Base-by-base conservation (phyloP, 2,888 invertebrate species). In the Parthenolecanium corni region DNA sequence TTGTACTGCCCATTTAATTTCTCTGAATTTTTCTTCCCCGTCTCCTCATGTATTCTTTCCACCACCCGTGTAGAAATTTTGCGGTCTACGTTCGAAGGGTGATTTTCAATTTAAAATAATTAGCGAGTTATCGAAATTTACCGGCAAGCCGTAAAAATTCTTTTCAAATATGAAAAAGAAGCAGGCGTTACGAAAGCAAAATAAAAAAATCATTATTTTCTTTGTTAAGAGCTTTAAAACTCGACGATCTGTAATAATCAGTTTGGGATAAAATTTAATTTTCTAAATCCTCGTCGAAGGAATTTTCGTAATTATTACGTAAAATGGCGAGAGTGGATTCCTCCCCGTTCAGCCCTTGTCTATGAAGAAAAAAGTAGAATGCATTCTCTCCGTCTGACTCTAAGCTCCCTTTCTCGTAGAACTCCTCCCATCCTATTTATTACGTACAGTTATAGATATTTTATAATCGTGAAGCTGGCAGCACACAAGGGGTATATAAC, bases 391-490 rank as follows among this genome's bases (percentile, higher is more conserved):
- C 9, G 5, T 31, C 31, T 31, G 31, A 31, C 31, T 31, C 31
- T 31, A 9, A 31, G 31, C 9, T 9, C 5, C 31, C 9, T 31
- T 9, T 31, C 9, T 31, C 31, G 31, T 42, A 18, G 3, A 42
- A 42, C 44, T 18, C 14, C 23, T 44, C 44, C 56, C 44, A 56
- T 44, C 31, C 56, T 46, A 56, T 44, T 23, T 56, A 56, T 56
- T 24, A 56, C 36, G 14, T 53, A 44, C 56, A 42, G 25, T 56
- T 56, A 56, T 56, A 44, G 56, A 56, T 56, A 56, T 56, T 56
- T 56, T 44, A 56, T 56, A 56, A 56, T 56, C 56, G 40, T 1
- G 16, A 24, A 24, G 16, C 40, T 6, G 42, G 44, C 21, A 38
- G 21, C 11, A 25, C 5, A 53, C 53, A 38, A 53, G n/a, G 21